Conservation (phyloP, 2,797 vertebrate species). For the Thamnophis elegans region DNA sequence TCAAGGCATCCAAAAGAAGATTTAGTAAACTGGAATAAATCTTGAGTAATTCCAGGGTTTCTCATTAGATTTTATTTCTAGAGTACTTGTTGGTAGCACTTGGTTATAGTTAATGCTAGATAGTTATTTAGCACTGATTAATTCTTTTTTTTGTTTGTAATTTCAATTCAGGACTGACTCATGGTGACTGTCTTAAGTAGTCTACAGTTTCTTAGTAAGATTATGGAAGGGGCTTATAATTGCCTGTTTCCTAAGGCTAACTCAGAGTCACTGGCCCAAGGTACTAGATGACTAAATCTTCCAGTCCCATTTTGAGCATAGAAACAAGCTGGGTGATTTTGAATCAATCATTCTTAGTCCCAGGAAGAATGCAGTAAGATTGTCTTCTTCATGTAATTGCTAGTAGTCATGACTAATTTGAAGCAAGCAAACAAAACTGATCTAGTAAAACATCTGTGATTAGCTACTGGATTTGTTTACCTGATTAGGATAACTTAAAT, state of each 20-base stretch:
- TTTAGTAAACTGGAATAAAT: neutral
- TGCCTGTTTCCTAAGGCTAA: neutral
- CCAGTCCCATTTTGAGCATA: neutral
- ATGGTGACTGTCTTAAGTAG: neutral
- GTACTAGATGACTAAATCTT: neutral
- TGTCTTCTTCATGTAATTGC: neutral
- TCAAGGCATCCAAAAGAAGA: neutral
- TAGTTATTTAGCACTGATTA: neutral
- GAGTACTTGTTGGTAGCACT: neutral
- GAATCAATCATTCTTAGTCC: neutral
- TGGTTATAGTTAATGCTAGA: neutral
- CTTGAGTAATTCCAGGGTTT: neutral
- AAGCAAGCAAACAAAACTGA: neutral
- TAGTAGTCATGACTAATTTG: neutral
- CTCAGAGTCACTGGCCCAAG: neutral
- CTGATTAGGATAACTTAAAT: neutral
- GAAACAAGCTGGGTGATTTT: neutral
- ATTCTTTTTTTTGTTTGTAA: neutral
- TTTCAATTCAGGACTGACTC: neutral
- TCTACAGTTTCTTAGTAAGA: neutral
- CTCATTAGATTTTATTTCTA: neutral
- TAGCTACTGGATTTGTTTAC: neutral
- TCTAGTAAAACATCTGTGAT: neutral
- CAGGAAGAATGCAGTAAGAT: neutral
- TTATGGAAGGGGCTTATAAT: neutral